These are phyloP conservation scores for Drosophila prostipennis DNA, from an alignment of 2,888 invertebrate species.

Conservation along the genomic window DNA sequence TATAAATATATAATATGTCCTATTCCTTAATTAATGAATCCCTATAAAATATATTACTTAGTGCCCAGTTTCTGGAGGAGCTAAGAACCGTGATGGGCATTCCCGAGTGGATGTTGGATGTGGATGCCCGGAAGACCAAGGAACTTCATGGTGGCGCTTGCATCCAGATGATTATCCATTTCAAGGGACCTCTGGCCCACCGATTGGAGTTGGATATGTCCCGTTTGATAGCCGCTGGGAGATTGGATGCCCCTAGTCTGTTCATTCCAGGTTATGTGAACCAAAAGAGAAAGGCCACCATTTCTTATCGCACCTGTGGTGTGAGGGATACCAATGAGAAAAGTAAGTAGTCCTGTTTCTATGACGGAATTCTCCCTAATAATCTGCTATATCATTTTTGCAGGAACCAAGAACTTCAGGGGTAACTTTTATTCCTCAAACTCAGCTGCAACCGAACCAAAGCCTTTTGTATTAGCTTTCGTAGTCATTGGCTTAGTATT, in stretches of 20 bases:
- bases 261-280: constrained; percentile 91
- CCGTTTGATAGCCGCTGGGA: constrained; percentile 89
- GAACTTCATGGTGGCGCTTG: constrained; percentile 91
- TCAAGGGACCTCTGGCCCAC: constrained; percentile 92
- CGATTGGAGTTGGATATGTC: constrained; percentile 92
- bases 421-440: constrained; percentile 57
- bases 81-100: constrained; percentile 92
- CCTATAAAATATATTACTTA: constrained; percentile 75
- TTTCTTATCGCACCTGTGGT: constrained; percentile 91
- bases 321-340: constrained; percentile 90
- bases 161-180: constrained; percentile 93
- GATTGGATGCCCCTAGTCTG: constrained; percentile 90
- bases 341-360: constrained; percentile 77
- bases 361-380: background rate
- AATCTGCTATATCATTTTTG: background rate
- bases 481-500: constrained; percentile 59
- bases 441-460: constrained; percentile 55
- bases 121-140: constrained; percentile 92
- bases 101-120: constrained; percentile 95
- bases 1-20: background rate
- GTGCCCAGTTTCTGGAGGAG: constrained; percentile 93
- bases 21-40: background rate
- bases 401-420: constrained; percentile 69
- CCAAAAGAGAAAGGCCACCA: constrained; percentile 88
- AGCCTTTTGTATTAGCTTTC: constrained; percentile 52